Evolutionary conservation across 2,113 vertebrate species (phyloP).

Genomic region (Ceyx margarethae): DNA sequence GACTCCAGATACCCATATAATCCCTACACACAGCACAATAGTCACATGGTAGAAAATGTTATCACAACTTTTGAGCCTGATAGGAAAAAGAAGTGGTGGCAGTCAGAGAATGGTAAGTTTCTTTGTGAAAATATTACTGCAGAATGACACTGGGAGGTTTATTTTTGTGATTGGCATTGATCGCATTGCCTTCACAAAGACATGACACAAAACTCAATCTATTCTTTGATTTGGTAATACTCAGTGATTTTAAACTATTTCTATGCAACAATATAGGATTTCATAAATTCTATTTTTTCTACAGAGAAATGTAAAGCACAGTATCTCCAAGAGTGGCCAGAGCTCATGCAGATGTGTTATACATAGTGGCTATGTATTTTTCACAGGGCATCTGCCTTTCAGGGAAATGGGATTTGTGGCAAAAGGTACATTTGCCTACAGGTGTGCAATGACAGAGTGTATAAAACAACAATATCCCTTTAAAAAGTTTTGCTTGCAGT

Average conservation of each 20-base stretch:
- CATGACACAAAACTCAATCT: neutral
- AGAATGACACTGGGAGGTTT: neutral
- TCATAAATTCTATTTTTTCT: neutral
- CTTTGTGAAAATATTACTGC: neutral
- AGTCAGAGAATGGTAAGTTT: slow-evolving; percentile 85
- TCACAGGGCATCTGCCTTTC: neutral
- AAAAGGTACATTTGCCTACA: neutral
- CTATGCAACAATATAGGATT: neutral
- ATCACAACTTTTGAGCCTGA: slow-evolving; percentile 81
- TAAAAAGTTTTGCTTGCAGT: neutral
- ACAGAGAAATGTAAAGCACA: neutral
- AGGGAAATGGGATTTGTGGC: neutral
- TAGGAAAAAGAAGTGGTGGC: slow-evolving; percentile 88
- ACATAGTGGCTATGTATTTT: neutral
- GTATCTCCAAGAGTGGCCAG: neutral
- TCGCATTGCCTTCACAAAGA: neutral
- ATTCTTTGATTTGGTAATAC: neutral
- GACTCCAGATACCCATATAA: slow-evolving; percentile 82
- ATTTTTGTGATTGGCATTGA: neutral
- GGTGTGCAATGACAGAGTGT: neutral
- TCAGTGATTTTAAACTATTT: neutral
- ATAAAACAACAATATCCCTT: neutral
- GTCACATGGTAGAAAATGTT: slow-evolving; percentile 84
- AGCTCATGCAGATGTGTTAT: neutral
- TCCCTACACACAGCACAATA: slow-evolving; percentile 74